phyloP scores from a whole-genome alignment of 2,888 invertebrate genomes.

The Dryomyza anilis region DNA sequence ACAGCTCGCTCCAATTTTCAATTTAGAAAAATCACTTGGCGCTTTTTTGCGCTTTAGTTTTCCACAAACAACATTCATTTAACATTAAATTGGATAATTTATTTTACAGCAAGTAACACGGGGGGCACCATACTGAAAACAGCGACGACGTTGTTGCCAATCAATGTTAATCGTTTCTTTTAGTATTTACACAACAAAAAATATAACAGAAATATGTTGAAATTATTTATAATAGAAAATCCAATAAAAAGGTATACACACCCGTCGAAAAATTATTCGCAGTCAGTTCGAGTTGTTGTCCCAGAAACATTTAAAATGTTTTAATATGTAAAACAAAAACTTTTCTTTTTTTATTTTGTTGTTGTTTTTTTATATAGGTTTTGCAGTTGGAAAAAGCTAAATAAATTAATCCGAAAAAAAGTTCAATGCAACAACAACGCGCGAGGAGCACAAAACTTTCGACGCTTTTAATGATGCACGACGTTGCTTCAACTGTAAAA shows the following conservation, averaged over 20 bases:
- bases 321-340: neutral
- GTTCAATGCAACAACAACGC: slow-evolving; percentile 47
- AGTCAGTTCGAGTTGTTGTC: neutral
- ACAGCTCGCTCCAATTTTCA: slow-evolving; percentile 26
- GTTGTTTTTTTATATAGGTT: too few species aligned
- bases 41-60: slow-evolving; percentile 6
- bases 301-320: neutral
- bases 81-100: too few species aligned
- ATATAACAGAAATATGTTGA: too few species aligned
- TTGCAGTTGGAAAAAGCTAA: too few species aligned
- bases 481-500: slow-evolving; percentile 46
- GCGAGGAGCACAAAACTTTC: slow-evolving; percentile 51
- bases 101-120: too few species aligned
- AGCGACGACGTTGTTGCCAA: too few species aligned
- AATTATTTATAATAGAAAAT: slow-evolving; percentile 1
- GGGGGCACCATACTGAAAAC: too few species aligned
- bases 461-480: slow-evolving; percentile 50
- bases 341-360: neutral
- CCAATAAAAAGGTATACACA: neutral
- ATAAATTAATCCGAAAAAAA: slow-evolving; percentile 19
- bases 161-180: too few species aligned
- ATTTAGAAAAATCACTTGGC: neutral
- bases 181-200: too few species aligned
- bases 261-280: neutral
- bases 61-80: too few species aligned